phyloP scores from a whole-genome alignment of 2,888 invertebrate genomes.

The Euclidia mi region DNA sequence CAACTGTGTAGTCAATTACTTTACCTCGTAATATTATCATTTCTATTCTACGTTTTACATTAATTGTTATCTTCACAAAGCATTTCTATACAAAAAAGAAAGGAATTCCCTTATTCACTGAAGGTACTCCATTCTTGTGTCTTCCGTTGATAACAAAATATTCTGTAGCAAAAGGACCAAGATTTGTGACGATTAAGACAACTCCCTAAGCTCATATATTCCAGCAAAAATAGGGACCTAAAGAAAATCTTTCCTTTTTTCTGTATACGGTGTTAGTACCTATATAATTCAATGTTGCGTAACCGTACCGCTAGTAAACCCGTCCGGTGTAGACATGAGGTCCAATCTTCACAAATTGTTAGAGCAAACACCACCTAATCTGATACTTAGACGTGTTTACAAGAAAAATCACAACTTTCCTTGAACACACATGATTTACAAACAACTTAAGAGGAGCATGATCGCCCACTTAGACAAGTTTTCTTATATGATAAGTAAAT shows the following conservation, averaged over 20 bases:
- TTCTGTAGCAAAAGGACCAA: slow-evolving; percentile 7
- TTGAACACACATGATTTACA: slow-evolving; percentile 50
- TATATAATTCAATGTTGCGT: slow-evolving; percentile 22
- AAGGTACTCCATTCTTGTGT: not conserved
- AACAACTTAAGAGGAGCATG: slow-evolving; percentile 52
- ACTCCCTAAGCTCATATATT: slow-evolving; percentile 11
- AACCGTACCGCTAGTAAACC: slow-evolving; percentile 24
- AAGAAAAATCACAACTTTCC: slow-evolving; percentile 54
- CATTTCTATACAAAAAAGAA: not conserved
- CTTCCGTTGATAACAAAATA: slow-evolving; percentile 9
- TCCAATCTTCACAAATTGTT: slow-evolving; percentile 46
- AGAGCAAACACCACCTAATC: slow-evolving; percentile 54
- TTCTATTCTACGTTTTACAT: too few species aligned
- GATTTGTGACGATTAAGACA: slow-evolving; percentile 10
- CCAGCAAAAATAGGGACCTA: slow-evolving; percentile 13
- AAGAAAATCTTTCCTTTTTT: slow-evolving; percentile 10
- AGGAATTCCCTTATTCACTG: not conserved
- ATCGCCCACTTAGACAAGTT: slow-evolving; percentile 55
- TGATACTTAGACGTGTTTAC: slow-evolving; percentile 45
- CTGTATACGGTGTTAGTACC: slow-evolving; percentile 11
- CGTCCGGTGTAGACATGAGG: slow-evolving; percentile 36
- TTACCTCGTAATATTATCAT: too few species aligned
- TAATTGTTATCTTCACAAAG: too few species aligned
- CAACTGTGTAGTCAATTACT: too few species aligned
- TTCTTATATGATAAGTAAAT: slow-evolving; percentile 40